Evolutionary conservation across 2,113 vertebrate genomes (phyloP).

Genomic region (Vimba vimba): DNA sequence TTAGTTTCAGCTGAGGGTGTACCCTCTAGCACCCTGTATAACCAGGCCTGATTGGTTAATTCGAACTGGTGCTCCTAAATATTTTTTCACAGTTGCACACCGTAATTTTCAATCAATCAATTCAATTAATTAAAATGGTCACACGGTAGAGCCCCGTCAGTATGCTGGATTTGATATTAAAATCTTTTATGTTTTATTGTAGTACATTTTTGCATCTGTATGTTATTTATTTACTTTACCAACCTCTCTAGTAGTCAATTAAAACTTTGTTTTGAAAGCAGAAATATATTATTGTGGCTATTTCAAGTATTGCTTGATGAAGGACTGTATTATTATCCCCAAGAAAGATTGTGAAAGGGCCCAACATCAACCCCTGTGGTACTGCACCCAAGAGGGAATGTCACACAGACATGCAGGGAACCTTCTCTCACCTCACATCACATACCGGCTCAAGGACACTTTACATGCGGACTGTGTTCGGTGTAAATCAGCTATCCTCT

Average conservation of each 20-base stretch:
- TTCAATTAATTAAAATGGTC: too few species aligned
- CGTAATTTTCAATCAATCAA: too few species aligned
- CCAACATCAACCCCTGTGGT: conserved; percentile 43
- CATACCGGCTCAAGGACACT: conserved; percentile 48
- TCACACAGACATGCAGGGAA: not conserved
- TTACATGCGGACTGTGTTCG: not conserved
- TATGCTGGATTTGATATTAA: too few species aligned
- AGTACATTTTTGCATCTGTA: too few species aligned
- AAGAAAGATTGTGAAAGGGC: not conserved
- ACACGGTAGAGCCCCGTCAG: too few species aligned
- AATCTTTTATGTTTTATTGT: too few species aligned
- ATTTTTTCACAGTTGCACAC: too few species aligned
- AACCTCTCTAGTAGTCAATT: not conserved
- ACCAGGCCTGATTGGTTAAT: too few species aligned
- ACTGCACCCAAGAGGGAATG: not conserved
- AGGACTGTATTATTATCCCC: not conserved
- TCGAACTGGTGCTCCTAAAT: too few species aligned
- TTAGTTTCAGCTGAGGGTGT: too few species aligned
- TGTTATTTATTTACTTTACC: too few species aligned
- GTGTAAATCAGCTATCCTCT: conserved; percentile 40
- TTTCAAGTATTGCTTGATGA: not conserved
- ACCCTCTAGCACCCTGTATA: too few species aligned
- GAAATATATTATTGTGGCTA: not conserved
- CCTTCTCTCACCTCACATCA: conserved; percentile 1
- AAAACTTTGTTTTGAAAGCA: not conserved